Percentiles rank a stretch among this genome's conserved stretches.
phyloP scores from a whole-genome alignment of 2,113 vertebrate genomes.

The Piprites chloris region DNA sequence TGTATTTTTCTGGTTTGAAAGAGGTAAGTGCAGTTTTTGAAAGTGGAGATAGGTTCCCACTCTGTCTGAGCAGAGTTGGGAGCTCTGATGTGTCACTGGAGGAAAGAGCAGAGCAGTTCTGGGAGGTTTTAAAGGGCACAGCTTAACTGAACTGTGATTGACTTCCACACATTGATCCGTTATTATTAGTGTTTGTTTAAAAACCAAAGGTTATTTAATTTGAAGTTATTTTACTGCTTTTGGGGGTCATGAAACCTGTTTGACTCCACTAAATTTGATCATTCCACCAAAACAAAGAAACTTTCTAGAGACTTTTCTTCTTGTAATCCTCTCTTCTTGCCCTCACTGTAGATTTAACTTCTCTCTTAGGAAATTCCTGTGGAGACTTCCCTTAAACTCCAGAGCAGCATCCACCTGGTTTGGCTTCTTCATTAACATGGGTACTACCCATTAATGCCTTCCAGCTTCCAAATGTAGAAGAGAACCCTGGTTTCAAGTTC shows the following conservation, averaged over 20 bases:
- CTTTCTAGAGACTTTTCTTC: neutral
- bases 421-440: neutral
- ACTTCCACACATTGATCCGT: slow-evolving; percentile 31
- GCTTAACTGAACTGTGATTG: slow-evolving; percentile 25
- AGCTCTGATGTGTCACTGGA: neutral
- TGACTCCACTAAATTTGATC: neutral
- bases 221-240: neutral
- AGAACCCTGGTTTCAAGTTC: neutral
- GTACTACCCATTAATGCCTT: neutral
- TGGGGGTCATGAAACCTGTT: neutral
- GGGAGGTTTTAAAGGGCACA: slow-evolving; percentile 17
- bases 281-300: neutral
- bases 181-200: slow-evolving; percentile 22
- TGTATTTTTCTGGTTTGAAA: neutral
- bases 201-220: slow-evolving; percentile 23
- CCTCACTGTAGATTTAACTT: neutral
- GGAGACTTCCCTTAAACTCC: neutral
- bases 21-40: neutral
- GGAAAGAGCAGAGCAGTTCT: neutral
- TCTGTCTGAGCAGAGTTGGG: neutral
- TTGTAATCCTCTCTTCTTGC: neutral
- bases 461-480: neutral
- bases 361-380: neutral
- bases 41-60: neutral
- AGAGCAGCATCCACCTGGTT: neutral